phyloP scores from a whole-genome alignment of 2,113 vertebrate species.

The Setophaga kirtlandii region DNA sequence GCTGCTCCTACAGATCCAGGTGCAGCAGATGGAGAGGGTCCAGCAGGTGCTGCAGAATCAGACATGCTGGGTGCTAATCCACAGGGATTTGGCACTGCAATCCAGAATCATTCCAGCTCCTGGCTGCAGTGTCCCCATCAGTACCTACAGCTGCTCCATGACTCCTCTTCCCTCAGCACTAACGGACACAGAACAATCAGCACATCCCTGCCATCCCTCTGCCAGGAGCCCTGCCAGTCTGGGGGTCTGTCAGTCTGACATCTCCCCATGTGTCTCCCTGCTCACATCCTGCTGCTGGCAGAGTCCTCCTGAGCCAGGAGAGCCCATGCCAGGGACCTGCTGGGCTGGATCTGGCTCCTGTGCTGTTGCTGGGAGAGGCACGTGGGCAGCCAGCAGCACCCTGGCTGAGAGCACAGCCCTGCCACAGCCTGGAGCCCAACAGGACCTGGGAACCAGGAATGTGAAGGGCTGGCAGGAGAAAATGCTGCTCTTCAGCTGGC shows the following conservation, averaged over 20 bases:
- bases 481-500: not conserved
- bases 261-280: not conserved
- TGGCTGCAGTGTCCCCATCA: not conserved
- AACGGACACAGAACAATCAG: not conserved
- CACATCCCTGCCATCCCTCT: not conserved
- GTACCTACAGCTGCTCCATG: not conserved
- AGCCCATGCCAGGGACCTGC: not conserved
- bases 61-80: fast-evolving
- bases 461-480: not conserved
- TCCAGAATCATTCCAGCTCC: not conserved
- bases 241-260: not conserved
- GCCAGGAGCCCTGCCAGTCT: not conserved
- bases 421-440: not conserved
- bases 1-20: not conserved
- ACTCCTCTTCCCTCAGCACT: not conserved
- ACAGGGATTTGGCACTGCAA: fast-evolving
- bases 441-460: not conserved
- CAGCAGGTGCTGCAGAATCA: not conserved
- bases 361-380: not conserved
- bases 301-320: not conserved
- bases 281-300: not conserved
- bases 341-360: not conserved
- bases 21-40: not conserved
- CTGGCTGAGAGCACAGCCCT: not conserved
- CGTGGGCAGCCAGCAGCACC: not conserved